A percentile compares a stretch with the other conserved stretches of the same genome.
Conservation (phyloP, 2,888 invertebrate species). For the Pheosia gnoma region DNA sequence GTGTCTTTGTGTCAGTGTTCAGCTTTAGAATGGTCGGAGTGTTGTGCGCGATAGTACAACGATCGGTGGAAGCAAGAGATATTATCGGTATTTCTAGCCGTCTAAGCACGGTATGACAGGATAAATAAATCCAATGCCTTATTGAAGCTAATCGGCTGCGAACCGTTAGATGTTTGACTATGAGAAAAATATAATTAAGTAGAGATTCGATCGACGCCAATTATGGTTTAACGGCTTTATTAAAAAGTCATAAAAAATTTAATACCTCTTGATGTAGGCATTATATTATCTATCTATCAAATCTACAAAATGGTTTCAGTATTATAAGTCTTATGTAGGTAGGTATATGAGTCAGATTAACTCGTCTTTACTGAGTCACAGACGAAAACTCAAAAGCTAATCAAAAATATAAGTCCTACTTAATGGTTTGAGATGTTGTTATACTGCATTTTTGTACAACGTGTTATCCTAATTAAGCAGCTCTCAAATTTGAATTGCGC, state of each 20-base stretch:
- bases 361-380: too few species aligned
- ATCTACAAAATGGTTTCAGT: constrained; percentile 19
- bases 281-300: constrained; percentile 18
- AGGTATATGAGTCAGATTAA: too few species aligned
- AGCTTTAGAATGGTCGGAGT: constrained; percentile 38
- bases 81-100: constrained; percentile 45
- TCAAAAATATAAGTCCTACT: too few species aligned
- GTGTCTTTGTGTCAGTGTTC: constrained; percentile 63
- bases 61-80: constrained; percentile 51
- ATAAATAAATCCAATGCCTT: constrained; percentile 50
- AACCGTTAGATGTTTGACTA: constrained; percentile 36
- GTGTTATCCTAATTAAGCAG: too few species aligned
- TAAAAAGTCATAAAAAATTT: constrained; percentile 37
- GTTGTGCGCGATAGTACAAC: constrained; percentile 51
- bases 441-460: too few species aligned
- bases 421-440: too few species aligned
- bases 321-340: too few species aligned
- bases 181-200: constrained; percentile 6
- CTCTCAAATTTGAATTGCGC: too few species aligned
- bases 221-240: constrained; percentile 38
- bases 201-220: constrained; percentile 2
- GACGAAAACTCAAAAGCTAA: too few species aligned
- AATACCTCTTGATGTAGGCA: constrained; percentile 26
- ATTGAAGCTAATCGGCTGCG: constrained; percentile 49
- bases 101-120: constrained; percentile 46